A percentile compares a stretch with the other conserved stretches of the same genome.
phyloP scores from a whole-genome alignment of 2,888 invertebrate species.

The Leucophenga maculata region DNA sequence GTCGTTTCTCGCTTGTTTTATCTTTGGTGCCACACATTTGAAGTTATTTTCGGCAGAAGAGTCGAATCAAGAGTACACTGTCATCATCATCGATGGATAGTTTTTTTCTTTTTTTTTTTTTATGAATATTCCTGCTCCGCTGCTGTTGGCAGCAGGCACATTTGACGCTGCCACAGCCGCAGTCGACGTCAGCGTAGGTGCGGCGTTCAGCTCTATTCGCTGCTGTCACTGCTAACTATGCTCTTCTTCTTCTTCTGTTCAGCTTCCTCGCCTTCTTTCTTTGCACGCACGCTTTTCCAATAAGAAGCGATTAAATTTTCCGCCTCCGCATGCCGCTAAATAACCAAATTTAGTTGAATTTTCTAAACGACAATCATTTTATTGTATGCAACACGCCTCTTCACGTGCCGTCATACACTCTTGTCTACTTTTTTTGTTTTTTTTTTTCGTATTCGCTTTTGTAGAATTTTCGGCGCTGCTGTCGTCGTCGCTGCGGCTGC shows the following conservation, averaged over 20 bases:
- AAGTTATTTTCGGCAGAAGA: conserved; percentile 57
- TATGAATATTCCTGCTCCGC: conserved; percentile 9
- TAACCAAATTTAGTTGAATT: conserved; percentile 50
- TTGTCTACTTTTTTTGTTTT: conserved; percentile 25
- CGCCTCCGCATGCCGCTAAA: conserved; percentile 56
- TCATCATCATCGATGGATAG: background rate
- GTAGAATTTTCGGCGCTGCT: conserved; percentile 51
- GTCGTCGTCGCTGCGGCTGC: conserved; percentile 48
- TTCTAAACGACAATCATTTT: conserved; percentile 26
- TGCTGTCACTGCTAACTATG: conserved; percentile 44
- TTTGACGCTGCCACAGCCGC: conserved; percentile 6
- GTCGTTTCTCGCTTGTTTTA: no score
- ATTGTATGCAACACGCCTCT: conserved; percentile 14
- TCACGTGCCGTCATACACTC: conserved; percentile 18
- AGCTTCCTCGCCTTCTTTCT: conserved; percentile 39
- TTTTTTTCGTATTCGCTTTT: conserved; percentile 37
- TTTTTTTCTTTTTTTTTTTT: background rate
- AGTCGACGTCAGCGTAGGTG: conserved; percentile 41
- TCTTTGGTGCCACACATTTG: conserved; percentile 41
- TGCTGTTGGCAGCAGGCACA: no score
- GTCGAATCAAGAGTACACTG: no score
- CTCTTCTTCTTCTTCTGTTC: conserved; percentile 20
- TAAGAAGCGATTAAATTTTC: conserved; percentile 44
- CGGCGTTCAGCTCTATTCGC: conserved; percentile 41
- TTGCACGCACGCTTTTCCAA: conserved; percentile 39